A percentile compares a stretch with the other conserved stretches of the same genome.
Conservation (phyloP, 2,113 vertebrate genomes). For the Rhinopomastus cyanomelas region DNA sequence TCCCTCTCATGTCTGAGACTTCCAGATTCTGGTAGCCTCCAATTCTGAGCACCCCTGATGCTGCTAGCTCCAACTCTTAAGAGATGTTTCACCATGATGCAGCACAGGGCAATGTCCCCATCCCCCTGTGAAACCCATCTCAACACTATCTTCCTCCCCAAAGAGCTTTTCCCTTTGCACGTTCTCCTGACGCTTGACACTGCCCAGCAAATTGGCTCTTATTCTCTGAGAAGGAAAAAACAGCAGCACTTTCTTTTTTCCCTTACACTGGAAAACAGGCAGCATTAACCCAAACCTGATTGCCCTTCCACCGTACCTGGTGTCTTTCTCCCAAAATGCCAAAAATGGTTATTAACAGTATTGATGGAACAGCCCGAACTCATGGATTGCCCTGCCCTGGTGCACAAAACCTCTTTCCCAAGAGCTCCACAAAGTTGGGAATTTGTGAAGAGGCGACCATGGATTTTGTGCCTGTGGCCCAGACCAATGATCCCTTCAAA, state of each 20-base stretch:
- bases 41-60: too few species aligned
- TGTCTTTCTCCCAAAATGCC: background rate
- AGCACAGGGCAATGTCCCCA: background rate
- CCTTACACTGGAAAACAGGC: background rate
- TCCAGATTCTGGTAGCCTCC: background rate
- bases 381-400: background rate
- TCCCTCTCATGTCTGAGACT: background rate
- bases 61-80: too few species aligned
- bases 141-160: rapidly evolving
- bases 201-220: background rate
- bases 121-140: background rate
- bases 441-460: background rate
- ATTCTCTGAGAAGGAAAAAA: background rate
- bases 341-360: background rate
- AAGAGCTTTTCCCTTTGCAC: background rate
- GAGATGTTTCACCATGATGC: background rate
- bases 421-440: background rate
- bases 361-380: background rate
- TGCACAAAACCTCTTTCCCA: background rate
- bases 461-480: background rate
- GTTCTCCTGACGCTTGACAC: rapidly evolving
- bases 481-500: background rate
- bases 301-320: background rate
- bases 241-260: background rate
- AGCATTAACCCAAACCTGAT: background rate